Conservation (phyloP, 2,888 invertebrate species). For the Pandemis corylana region DNA sequence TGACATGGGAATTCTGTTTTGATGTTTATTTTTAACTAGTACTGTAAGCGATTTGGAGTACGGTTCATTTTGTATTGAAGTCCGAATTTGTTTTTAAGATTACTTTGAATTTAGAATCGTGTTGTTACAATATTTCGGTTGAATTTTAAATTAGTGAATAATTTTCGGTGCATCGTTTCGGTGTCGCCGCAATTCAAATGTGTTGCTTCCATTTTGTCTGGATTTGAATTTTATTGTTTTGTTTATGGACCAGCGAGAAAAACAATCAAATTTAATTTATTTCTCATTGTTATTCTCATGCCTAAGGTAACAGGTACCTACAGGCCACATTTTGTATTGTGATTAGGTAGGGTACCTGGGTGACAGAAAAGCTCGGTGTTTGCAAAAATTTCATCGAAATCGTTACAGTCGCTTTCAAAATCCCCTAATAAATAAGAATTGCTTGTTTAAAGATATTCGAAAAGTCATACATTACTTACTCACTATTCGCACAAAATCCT, state of each 20-base stretch:
- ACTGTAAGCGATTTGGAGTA: background rate
- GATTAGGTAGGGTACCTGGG: too few species aligned
- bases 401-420: too few species aligned
- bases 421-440: too few species aligned
- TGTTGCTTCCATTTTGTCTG: constrained; percentile 6
- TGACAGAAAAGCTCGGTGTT: too few species aligned
- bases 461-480: too few species aligned
- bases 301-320: too few species aligned
- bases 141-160: constrained; percentile 41
- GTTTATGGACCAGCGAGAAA: background rate
- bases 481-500: too few species aligned
- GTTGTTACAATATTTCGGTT: constrained; percentile 37
- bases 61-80: constrained; percentile 15
- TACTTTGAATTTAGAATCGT: constrained; percentile 40
- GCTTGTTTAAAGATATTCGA: too few species aligned
- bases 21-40: constrained; percentile 1
- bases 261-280: too few species aligned
- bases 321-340: too few species aligned
- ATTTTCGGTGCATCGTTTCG: constrained; percentile 37
- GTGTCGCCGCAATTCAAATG: constrained; percentile 35
- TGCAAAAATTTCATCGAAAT: too few species aligned
- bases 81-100: constrained; percentile 37
- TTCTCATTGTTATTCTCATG: too few species aligned
- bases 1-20: background rate
- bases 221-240: constrained; percentile 8